A percentile compares a stretch with the other conserved stretches of the same genome.
phyloP scores from a whole-genome alignment of 2,888 invertebrate genomes.

The Merodon equestris region DNA sequence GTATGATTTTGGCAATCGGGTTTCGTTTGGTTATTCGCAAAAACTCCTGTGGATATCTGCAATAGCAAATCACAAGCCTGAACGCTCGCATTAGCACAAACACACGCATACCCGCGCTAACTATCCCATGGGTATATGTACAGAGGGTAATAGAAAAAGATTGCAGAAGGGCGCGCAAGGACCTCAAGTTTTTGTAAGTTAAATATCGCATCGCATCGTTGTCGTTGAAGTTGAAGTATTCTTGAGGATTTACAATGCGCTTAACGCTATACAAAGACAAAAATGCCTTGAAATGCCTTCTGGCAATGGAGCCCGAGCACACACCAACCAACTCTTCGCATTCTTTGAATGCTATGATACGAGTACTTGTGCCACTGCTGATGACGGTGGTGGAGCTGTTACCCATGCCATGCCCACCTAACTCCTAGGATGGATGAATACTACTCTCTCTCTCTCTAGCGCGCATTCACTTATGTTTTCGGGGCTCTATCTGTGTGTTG shows the following conservation, averaged over 20 bases:
- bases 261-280: slow-evolving; percentile 54
- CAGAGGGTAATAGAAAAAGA: slow-evolving; percentile 10
- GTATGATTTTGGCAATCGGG: slow-evolving; percentile 64
- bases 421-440: slow-evolving; percentile 51
- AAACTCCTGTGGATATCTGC: slow-evolving; percentile 69
- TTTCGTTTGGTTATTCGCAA: slow-evolving; percentile 53
- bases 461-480: neutral
- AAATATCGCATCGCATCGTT: slow-evolving; percentile 58
- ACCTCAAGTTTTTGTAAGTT: slow-evolving; percentile 53
- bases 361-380: too few relatives aligned
- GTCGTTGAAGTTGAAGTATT: slow-evolving; percentile 67
- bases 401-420: slow-evolving; percentile 1
- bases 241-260: slow-evolving; percentile 69
- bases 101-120: slow-evolving; percentile 1
- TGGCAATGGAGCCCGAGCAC: slow-evolving; percentile 51
- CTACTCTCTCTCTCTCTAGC: neutral
- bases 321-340: slow-evolving; percentile 44
- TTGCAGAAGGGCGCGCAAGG: slow-evolving; percentile 34
- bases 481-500: slow-evolving; percentile 24
- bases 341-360: slow-evolving; percentile 58
- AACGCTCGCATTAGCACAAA: slow-evolving; percentile 30
- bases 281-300: slow-evolving; percentile 54
- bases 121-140: too few relatives aligned
- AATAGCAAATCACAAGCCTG: slow-evolving; percentile 63
- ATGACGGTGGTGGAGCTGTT: too few relatives aligned